A percentile compares a stretch with the other conserved stretches of the same genome.
phyloP scores from a whole-genome alignment of 1,140 invertebrate genomes.

The Choristoneura fumiferana region DNA sequence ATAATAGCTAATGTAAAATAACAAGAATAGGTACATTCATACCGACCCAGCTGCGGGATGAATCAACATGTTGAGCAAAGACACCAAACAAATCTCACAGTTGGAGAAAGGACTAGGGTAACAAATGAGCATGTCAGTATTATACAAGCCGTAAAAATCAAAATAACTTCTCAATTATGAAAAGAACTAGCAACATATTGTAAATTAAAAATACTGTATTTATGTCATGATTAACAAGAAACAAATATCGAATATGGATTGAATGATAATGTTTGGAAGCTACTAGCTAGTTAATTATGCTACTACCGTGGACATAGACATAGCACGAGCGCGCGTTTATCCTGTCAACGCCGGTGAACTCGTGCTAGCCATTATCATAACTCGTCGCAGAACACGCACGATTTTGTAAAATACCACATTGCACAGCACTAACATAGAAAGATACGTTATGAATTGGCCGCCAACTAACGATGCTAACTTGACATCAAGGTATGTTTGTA shows the following conservation, averaged over 20 bases:
- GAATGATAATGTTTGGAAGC: background rate
- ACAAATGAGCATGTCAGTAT: conserved; percentile 1
- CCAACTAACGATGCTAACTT: conserved; percentile 30
- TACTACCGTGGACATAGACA: background rate
- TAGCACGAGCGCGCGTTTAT: conserved; percentile 1
- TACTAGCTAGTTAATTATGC: background rate
- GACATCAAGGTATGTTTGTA: conserved; percentile 24
- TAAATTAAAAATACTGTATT: too few relatives aligned
- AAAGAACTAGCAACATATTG: too few relatives aligned
- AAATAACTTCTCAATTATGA: background rate
- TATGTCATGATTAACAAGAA: background rate
- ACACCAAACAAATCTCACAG: conserved; percentile 4
- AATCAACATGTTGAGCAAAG: conserved; percentile 1
- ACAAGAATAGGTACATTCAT: conserved; percentile 4
- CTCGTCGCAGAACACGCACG: conserved; percentile 24
- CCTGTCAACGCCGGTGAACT: conserved; percentile 10
- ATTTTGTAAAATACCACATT: conserved; percentile 33
- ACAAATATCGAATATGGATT: conserved; percentile 7
- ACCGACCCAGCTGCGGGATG: background rate
- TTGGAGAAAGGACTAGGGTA: background rate
- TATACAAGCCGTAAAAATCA: background rate
- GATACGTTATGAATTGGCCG: conserved; percentile 40
- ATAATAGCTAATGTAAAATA: conserved; percentile 26
- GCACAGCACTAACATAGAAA: conserved; percentile 25
- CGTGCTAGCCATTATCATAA: conserved; percentile 26